Evolutionary conservation across 2,113 vertebrate species (phyloP), one percentile per base, ranked within the genome.

Genomic region (Copsychus sechellarum): DNA sequence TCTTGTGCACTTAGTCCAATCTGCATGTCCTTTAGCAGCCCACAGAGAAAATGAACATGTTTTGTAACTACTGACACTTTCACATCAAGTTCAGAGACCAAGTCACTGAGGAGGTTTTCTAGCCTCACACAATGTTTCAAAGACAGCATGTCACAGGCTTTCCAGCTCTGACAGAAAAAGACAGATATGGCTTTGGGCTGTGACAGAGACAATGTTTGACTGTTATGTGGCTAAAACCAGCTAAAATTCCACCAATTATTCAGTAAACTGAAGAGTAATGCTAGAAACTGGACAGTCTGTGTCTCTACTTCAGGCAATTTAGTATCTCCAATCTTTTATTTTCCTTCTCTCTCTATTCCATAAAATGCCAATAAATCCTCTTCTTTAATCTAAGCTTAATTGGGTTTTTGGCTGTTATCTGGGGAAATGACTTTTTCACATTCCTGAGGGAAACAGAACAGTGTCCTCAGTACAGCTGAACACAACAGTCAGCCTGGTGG

Each of bases 381-480:
- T 57, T 95, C 96, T 96, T 96, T 96, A 94, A 97, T 97, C 93
- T 96, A 91, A 88, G 81, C 80, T 95, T 96, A 97, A 97, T 96
- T 97, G 90, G 70, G 83, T 69, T 97, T 96, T 92, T 70, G 61
- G 88, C 69, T 93, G 88, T 96, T 96, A 97, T 96, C 92, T 91
- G 84, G 61, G 86, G 88, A 94, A 97, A 97, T 94, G 94, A 88
- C 92, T 96, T 94, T 88, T 93, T 77, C 20, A 8, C 60, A 54
- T 91, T 96, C 96, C 91, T 74, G 56, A 86, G 93, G 93, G 95
- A 96, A 90, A 78, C 60, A 69, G 86, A 94, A 36, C n/a, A 53
- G 36, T 53, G 80, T 81, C 73, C 95, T 86, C 90, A 76, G 65
- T 74, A 95, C 90, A 90, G 78, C 84, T 76, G 86, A 94, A 51